Conservation (phyloP, 2,888 invertebrate species). For the Gymnosoma rotundatum region DNA sequence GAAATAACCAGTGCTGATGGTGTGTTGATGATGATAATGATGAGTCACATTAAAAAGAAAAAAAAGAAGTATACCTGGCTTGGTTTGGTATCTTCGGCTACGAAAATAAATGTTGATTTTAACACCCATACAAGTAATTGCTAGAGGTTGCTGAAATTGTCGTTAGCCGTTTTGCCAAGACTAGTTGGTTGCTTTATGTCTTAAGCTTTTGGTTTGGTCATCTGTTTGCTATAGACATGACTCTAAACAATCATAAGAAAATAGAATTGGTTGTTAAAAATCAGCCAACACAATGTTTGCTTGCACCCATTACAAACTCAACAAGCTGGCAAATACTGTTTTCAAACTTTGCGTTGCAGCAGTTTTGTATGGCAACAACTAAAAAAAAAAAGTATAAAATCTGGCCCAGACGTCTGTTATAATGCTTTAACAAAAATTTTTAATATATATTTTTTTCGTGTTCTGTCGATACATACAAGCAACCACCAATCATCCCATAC, state of each 20-base stretch:
- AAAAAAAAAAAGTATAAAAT: conserved; percentile 12
- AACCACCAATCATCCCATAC: conserved; percentile 23
- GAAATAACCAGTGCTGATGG: conserved; percentile 25
- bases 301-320: conserved; percentile 41
- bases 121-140: conserved; percentile 70
- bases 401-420: conserved; percentile 57
- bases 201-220: conserved; percentile 58
- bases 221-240: conserved; percentile 58
- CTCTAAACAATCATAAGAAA: conserved; percentile 30
- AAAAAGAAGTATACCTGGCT: conserved; percentile 30
- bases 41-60: conserved; percentile 65
- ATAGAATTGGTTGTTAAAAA: background rate
- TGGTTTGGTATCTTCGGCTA: conserved; percentile 18
- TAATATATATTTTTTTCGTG: background rate
- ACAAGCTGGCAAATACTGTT: conserved; percentile 26
- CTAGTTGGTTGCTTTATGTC: conserved; percentile 34
- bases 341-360: conserved; percentile 21
- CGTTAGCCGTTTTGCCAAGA: conserved; percentile 11
- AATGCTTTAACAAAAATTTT: conserved; percentile 10
- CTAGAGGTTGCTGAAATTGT: conserved; percentile 32
- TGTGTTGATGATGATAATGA: conserved; percentile 54
- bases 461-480: conserved; percentile 32
- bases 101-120: conserved; percentile 66
- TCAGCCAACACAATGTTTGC: conserved; percentile 48
- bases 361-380: conserved; percentile 25